Base-by-base conservation (phyloP, 2,797 vertebrate species). In the Acanthopagrus latus region DNA sequence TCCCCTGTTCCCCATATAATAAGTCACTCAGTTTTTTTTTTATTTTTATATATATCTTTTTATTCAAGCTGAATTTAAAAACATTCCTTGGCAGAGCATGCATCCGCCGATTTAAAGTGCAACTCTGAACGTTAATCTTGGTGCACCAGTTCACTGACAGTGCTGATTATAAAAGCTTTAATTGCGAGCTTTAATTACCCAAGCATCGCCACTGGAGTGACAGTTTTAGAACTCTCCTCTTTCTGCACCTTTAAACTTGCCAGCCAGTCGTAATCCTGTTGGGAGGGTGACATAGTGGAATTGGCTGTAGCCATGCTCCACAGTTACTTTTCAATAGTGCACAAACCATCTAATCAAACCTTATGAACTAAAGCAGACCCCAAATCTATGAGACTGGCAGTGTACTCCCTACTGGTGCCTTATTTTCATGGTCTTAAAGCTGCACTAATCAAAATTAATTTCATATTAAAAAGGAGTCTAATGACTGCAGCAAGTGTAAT, bases 161-260 rank as follows among this genome's bases (percentile, higher is more conserved):
- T 83, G 88, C 86, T 93, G 91, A 93, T 94, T 93, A 91, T 92
- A 92, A 92, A 93, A 92, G 89, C 87, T 92, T 93, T 94, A 94
- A 92, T 93, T 93, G 89, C 86, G 55, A 29, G 80, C 76, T 88
- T 94, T 93, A 93, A 92, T 94, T 92, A 90, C 82, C 80, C 85
- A 59, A 86, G 81, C 86, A 86, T 90, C 80, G 41, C 88, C 75
- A 46, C 71, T 54, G 60, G 82, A 92, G 77, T 90, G 92, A 90
- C 90, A 88, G 71, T 79, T 93, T 90, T 91, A 91, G 71, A 92
- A 89, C 86, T 85, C 79, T 86, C 83, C 71, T 81, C 85, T 92
- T 90, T 90, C 88, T 80, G 80, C 74, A 87, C 83, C 89, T 90
- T 91, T 83, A 85, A 90, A 91, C 84, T 88, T 82, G 87, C 78